Conservation (phyloP, 2,113 vertebrate species). For the Silurus meridionalis region DNA sequence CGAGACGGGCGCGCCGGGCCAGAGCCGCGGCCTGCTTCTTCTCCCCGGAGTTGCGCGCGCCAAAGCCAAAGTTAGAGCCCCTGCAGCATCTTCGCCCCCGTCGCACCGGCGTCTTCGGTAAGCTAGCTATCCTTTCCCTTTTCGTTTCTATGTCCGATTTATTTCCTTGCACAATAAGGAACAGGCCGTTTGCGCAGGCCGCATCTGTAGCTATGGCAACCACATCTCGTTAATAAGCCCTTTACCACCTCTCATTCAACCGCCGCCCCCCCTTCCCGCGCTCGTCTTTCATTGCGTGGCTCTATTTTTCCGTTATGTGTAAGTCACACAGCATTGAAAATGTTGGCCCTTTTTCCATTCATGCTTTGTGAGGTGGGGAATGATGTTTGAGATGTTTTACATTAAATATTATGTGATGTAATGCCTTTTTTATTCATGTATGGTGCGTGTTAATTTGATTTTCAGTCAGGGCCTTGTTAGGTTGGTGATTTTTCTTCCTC, state of each 20-base stretch:
- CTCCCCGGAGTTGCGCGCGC: conserved; percentile 90
- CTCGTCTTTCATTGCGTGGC: background rate
- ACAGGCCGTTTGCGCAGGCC: conserved; percentile 88
- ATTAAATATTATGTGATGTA: conserved; percentile 30
- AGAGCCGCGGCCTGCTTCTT: conserved; percentile 88
- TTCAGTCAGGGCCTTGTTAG: background rate
- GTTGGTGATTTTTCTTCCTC: background rate
- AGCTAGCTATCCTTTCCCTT: conserved; percentile 44
- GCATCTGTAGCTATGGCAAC: conserved; percentile 77
- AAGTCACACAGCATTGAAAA: background rate
- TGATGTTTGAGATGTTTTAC: background rate
- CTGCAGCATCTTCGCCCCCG: conserved; percentile 92
- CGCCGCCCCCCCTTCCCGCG: conserved; percentile 13
- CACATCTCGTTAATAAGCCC: conserved; percentile 73
- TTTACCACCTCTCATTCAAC: conserved; percentile 17
- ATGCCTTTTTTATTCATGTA: conserved; percentile 12
- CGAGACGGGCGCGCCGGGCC: conserved; percentile 83
- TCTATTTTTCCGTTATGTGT: background rate
- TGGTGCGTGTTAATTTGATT: conserved; percentile 3
- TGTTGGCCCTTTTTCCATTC: background rate
- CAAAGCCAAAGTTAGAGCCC: conserved; percentile 70
- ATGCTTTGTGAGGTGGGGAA: background rate
- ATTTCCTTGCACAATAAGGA: conserved; percentile 64
- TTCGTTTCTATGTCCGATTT: conserved; percentile 53
- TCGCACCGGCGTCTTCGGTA: conserved; percentile 98